These are phyloP conservation scores for Masticophis lateralis DNA, from an alignment of 2,797 vertebrate genomes.

Conservation along the genomic window DNA sequence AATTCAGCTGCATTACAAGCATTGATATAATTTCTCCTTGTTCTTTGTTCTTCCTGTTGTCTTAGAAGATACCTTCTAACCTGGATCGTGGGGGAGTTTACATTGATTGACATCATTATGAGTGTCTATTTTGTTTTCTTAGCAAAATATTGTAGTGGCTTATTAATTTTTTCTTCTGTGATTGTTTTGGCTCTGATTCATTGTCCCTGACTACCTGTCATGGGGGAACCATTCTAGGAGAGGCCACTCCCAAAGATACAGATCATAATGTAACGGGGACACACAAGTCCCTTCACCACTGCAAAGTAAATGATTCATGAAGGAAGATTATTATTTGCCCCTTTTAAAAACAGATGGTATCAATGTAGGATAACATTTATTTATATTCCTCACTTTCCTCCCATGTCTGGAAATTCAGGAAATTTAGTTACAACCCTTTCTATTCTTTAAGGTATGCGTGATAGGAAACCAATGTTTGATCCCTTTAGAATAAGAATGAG, in stretches of 20 bases:
- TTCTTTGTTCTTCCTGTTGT: not conserved
- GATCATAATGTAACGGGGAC: not conserved
- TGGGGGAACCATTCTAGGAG: not conserved
- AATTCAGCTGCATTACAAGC: not conserved
- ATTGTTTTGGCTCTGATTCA: not conserved
- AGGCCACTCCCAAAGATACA: not conserved
- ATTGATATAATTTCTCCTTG: not conserved
- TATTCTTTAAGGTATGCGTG: not conserved
- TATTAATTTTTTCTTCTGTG: not conserved
- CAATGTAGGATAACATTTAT: slow-evolving; percentile 12
- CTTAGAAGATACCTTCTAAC: not conserved
- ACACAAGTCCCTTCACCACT: not conserved
- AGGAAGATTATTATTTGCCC: not conserved
- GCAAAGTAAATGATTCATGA: not conserved
- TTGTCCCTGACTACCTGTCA: not conserved
- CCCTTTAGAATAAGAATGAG: not conserved
- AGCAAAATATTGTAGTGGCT: not conserved
- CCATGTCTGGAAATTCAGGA: not conserved
- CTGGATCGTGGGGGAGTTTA: not conserved
- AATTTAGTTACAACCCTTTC: not conserved
- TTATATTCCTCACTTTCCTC: not conserved
- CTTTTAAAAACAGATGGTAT: slow-evolving; percentile 36
- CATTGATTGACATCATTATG: not conserved
- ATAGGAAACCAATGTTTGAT: not conserved
- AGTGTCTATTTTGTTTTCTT: not conserved